These are phyloP conservation scores for Drosophila birchii DNA, from an alignment of 2,888 invertebrate genomes.

Conservation along the genomic window DNA sequence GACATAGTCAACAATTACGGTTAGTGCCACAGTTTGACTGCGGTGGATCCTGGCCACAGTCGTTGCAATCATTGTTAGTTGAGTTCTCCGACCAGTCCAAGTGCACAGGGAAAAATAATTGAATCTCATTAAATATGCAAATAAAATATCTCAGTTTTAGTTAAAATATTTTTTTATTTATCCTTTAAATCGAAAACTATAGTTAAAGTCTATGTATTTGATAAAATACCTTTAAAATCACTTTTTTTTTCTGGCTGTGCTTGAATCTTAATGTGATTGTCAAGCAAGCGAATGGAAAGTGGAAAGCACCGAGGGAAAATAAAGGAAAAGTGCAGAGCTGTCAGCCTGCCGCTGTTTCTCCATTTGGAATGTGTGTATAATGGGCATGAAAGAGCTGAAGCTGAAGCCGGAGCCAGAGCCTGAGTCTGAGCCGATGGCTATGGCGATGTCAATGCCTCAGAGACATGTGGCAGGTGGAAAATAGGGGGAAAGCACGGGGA, in stretches of 20 bases:
- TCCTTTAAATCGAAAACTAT: background rate
- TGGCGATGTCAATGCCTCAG: slow-evolving; percentile 25
- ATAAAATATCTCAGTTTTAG: background rate
- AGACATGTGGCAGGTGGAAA: slow-evolving; percentile 65
- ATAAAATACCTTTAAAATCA: background rate
- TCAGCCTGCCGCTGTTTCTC: slow-evolving; percentile 29
- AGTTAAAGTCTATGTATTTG: background rate
- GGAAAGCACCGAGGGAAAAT: slow-evolving; percentile 35
- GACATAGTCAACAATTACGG: slow-evolving; percentile 73
- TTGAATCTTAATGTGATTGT: slow-evolving; percentile 54
- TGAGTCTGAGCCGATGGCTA: slow-evolving; percentile 2
- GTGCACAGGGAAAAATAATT: slow-evolving; percentile 1
- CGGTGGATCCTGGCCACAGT: slow-evolving; percentile 42
- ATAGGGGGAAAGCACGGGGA: slow-evolving; percentile 19
- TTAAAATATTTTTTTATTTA: no score
- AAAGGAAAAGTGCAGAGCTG: slow-evolving; percentile 37
- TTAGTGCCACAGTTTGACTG: slow-evolving; percentile 76
- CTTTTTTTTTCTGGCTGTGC: slow-evolving; percentile 8
- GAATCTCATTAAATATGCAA: background rate
- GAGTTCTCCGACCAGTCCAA: slow-evolving; percentile 28
- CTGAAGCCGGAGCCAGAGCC: slow-evolving; percentile 16
- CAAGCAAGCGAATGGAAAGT: slow-evolving; percentile 50
- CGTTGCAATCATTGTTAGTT: slow-evolving; percentile 53
- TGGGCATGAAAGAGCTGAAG: slow-evolving; percentile 59
- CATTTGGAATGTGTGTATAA: slow-evolving; percentile 65